Conservation (phyloP, 2,888 invertebrate species). For the Lithosia quadra region DNA sequence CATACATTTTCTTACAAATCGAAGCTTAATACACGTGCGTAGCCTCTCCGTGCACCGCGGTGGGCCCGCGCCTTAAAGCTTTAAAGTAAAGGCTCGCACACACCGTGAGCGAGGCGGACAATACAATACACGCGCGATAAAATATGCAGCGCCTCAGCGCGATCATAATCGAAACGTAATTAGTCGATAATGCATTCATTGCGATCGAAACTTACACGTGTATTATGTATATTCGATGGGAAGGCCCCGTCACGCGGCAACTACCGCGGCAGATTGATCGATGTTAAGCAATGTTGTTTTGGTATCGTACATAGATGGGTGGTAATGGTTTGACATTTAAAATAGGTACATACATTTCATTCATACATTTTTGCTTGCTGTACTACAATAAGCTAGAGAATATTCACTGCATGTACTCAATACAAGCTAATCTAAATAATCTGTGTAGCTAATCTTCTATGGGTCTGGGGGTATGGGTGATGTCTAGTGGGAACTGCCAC, state of each 20-base stretch:
- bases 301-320: not conserved
- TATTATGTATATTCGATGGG: slow-evolving; percentile 23
- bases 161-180: slow-evolving; percentile 67
- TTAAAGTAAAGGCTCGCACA: slow-evolving; percentile 50
- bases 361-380: too few species aligned
- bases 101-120: slow-evolving; percentile 55
- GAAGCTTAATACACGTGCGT: too few species aligned
- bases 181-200: slow-evolving; percentile 61
- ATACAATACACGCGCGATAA: slow-evolving; percentile 61
- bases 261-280: not conserved
- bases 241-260: not conserved
- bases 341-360: too few species aligned
- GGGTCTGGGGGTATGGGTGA: too few species aligned
- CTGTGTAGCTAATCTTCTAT: too few species aligned
- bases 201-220: slow-evolving; percentile 45
- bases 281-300: not conserved
- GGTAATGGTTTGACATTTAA: too few species aligned
- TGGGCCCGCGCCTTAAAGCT: slow-evolving; percentile 41
- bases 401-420: too few species aligned
- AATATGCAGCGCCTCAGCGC: slow-evolving; percentile 64
- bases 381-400: too few species aligned
- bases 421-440: too few species aligned
- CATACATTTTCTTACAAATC: too few species aligned
- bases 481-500: too few species aligned
- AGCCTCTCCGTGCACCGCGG: too few species aligned